These are phyloP conservation scores for Cotesia glomerata DNA, from an alignment of 1,140 invertebrate species.

Conservation along the genomic window DNA sequence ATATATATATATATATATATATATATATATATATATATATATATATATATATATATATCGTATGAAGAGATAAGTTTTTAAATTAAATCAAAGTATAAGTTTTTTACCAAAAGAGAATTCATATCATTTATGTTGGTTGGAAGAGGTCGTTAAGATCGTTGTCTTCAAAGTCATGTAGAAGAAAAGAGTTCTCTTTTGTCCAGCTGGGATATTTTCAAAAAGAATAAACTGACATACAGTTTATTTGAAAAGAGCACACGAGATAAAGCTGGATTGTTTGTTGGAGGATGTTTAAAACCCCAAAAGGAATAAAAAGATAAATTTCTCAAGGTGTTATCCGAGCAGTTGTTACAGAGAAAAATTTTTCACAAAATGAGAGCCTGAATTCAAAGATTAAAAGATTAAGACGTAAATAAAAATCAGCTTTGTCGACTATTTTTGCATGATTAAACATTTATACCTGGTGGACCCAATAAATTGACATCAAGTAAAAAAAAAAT, in stretches of 20 bases:
- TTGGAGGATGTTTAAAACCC: constrained; percentile 16
- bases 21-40: too few relatives aligned
- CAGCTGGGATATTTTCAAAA: constrained; percentile 41
- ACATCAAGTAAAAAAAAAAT: background rate
- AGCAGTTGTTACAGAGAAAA: too few relatives aligned
- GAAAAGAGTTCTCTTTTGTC: constrained; percentile 40
- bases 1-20: too few relatives aligned
- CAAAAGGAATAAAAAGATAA: constrained; percentile 28
- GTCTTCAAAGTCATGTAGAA: constrained; percentile 36
- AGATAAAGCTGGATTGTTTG: constrained; percentile 44
- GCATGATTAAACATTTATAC: background rate
- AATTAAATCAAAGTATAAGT: constrained; percentile 13
- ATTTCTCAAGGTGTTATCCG: background rate
- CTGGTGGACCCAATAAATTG: constrained; percentile 1
- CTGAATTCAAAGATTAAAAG: too few relatives aligned
- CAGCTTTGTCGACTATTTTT: background rate
- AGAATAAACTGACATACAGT: constrained; percentile 39
- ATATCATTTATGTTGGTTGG: constrained; percentile 31
- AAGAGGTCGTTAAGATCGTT: constrained; percentile 53
- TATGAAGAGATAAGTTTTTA: background rate
- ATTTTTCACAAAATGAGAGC: too few relatives aligned
- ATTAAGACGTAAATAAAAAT: too few relatives aligned
- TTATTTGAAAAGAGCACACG: constrained; percentile 30
- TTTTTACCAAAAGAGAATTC: constrained; percentile 34
- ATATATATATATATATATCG: too few relatives aligned